These are phyloP conservation scores for Neofelis nebulosa DNA, from an alignment of 2,113 vertebrate species.

Conservation along the genomic window DNA sequence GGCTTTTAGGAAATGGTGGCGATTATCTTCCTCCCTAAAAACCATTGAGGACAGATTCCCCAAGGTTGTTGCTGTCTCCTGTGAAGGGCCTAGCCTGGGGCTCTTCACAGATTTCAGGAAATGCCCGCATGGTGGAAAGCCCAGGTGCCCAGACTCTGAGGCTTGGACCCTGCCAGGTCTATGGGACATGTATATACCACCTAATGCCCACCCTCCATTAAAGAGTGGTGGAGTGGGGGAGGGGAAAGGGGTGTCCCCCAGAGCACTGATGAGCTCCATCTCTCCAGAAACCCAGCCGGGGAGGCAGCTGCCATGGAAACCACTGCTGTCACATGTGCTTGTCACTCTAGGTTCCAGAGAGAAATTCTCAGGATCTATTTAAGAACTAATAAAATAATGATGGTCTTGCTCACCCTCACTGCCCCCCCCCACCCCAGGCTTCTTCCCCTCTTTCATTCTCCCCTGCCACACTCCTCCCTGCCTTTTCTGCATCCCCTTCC, in stretches of 20 bases:
- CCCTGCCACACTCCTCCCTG: not conserved
- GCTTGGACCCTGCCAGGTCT: not conserved
- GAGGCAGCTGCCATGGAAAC: conserved; percentile 84
- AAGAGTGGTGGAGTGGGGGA: not conserved
- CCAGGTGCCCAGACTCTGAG: not conserved
- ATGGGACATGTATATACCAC: not conserved
- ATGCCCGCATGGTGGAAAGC: not conserved
- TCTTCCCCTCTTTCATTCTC: not conserved
- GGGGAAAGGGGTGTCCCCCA: not conserved
- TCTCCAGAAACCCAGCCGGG: conserved; percentile 78
- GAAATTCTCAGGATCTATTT: conserved; percentile 70
- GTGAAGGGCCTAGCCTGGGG: not conserved
- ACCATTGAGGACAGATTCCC: not conserved
- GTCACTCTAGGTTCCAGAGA: conserved; percentile 62
- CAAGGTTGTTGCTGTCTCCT: not conserved
- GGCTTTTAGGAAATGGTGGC: not conserved
- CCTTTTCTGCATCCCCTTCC: not conserved
- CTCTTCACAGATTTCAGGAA: not conserved
- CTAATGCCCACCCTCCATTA: not conserved
- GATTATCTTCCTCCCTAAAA: not conserved
- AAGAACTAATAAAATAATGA: conserved; percentile 76
- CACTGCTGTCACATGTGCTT: conserved; percentile 45
- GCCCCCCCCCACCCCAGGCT: conserved; percentile 5
- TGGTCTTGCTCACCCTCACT: conserved; percentile 51
- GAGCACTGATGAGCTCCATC: conserved; percentile 35